These are phyloP conservation scores for Xanthostigma xanthostigma DNA, from an alignment of 2,888 invertebrate species.

Conservation along the genomic window DNA sequence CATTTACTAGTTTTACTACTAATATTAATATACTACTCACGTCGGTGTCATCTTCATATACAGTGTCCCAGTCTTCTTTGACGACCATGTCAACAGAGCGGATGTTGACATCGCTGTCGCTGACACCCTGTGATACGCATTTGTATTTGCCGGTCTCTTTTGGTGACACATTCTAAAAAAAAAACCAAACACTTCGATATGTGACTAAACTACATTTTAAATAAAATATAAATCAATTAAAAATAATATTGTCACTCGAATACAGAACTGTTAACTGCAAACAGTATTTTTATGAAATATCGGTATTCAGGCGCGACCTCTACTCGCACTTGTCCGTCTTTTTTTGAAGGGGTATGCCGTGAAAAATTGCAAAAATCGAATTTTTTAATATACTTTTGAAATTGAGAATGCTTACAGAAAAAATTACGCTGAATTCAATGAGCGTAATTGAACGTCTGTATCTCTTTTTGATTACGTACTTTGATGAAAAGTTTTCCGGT, in stretches of 20 bases:
- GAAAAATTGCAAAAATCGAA: too few species aligned
- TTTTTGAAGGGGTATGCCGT: too few species aligned
- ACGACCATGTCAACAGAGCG: constrained; percentile 46
- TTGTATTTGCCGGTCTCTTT: constrained; percentile 46
- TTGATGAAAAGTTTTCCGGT: constrained; percentile 47
- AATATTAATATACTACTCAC: constrained; percentile 9
- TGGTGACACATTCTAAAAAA: constrained; percentile 38
- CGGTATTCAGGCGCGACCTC: too few species aligned
- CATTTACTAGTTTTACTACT: neutral
- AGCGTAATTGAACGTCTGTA: too few species aligned
- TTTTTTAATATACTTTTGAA: too few species aligned
- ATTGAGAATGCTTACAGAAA: too few species aligned
- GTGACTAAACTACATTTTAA: neutral
- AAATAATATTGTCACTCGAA: neutral
- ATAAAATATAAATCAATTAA: neutral
- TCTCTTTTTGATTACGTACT: constrained; percentile 35
- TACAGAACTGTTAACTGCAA: neutral
- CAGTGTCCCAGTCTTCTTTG: constrained; percentile 29
- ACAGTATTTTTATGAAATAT: too few species aligned
- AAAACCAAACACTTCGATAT: neutral
- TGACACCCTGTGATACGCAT: constrained; percentile 43
- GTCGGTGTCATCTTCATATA: constrained; percentile 13
- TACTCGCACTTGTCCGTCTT: too few species aligned
- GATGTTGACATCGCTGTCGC: constrained; percentile 33
- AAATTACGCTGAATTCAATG: too few species aligned